A percentile compares a stretch with the other conserved stretches of the same genome.
These are phyloP conservation scores for Nemopilema nomurai DNA, from an alignment of 30 jellyfish, hydroid and myxozoan genomes.

Conservation along the genomic window DNA sequence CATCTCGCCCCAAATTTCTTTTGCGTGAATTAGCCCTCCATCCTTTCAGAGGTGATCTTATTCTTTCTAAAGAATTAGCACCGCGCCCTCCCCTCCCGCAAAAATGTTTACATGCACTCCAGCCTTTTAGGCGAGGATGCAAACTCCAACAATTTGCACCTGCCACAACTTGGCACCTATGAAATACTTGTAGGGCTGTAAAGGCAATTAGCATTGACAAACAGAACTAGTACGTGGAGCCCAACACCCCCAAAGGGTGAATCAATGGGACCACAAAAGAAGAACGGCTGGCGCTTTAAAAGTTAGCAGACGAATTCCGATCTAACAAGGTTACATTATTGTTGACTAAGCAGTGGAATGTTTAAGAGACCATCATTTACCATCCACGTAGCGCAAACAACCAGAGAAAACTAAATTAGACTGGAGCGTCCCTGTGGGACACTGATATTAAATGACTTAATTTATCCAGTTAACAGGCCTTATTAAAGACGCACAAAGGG, in stretches of 20 bases:
- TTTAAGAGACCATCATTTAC: neutral
- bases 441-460: neutral
- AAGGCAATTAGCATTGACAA: too few relatives aligned
- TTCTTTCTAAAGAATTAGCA: too few relatives aligned
- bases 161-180: too few relatives aligned
- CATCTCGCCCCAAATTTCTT: too few relatives aligned
- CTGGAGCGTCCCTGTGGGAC: neutral
- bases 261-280: neutral
- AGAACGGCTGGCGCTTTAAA: neutral
- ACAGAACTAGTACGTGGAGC: neutral
- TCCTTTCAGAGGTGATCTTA: too few relatives aligned
- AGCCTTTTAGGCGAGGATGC: too few relatives aligned
- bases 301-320: neutral
- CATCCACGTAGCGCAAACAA: neutral
- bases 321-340: neutral
- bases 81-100: too few relatives aligned
- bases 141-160: too few relatives aligned
- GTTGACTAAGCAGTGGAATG: neutral
- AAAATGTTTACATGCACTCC: too few relatives aligned
- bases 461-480: neutral
- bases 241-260: neutral
- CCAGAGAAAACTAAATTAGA: neutral
- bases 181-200: too few relatives aligned
- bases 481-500: neutral
- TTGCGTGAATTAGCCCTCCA: too few relatives aligned